Base-by-base conservation (phyloP, 2,888 invertebrate genomes). In the Bursaphelenchus okinawaensis region DNA sequence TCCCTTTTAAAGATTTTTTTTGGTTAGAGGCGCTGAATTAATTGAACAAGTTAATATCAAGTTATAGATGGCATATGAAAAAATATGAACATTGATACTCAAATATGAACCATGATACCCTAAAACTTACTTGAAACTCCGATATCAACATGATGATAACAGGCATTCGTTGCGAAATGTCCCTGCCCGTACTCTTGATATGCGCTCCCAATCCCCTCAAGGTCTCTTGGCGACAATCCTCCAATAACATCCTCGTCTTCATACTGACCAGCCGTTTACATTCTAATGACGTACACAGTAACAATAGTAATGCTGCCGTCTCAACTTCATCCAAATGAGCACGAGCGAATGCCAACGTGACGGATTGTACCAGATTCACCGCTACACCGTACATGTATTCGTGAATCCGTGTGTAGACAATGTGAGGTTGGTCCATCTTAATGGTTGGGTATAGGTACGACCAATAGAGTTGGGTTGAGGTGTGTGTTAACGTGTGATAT, bases 241-340 rank as follows among this genome's bases (percentile, higher is more conserved):
- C 22, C 19, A 59, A 24, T 23, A 40, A 4, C 2, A 1, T 27
- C 22, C 20, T 50, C 22, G 52, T 52, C 6, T 29, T n/a, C 52
- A 19, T 23, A 52, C 40, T n/a, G 2, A 59, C 60, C 31, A n/a
- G 20, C n/a, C 50, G n/a, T 50, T 40, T 22, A 16, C 50, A 59
- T 22, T 59, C 60, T 16, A 50, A 27, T n/a, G 50, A 51, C 1
- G 60, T 59, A 6, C 19, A 59, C 4, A 59, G 60, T n/a, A 59
- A 27, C 12, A 59, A 28, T 4, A 59, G 52, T n/a, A 59, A 50
- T 9, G 60, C 60, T 9, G 29, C 19, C 8, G 29, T 54, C 28
- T 59, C 60, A 27, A 59, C 29, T 29, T 59, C 60, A 27, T 59
- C 60, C 51, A 59, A 28, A 29, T 59, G 60, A 9, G 60, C 60